A percentile compares a stretch with the other conserved stretches of the same genome.
Conservation (phyloP, 2,888 invertebrate genomes). For the Platycnemis pennipes region DNA sequence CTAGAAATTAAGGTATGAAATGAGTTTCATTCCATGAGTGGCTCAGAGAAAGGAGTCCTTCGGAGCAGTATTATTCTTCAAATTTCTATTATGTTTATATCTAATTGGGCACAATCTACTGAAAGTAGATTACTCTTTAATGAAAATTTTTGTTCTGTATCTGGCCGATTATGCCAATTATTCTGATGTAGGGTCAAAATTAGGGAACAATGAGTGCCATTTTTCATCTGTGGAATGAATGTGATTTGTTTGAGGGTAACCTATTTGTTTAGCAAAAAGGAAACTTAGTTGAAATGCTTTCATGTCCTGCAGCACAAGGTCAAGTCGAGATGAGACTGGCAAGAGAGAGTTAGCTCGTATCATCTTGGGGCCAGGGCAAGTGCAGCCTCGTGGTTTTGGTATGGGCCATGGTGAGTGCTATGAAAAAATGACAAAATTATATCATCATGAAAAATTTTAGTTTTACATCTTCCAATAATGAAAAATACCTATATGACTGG, state of each 20-base stretch:
- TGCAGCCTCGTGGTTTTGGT: slow-evolving; percentile 86
- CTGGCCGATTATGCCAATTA: neutral
- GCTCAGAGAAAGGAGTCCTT: neutral
- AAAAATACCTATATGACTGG: too few species aligned
- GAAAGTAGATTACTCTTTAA: neutral
- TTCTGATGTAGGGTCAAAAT: neutral
- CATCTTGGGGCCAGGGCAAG: slow-evolving; percentile 89
- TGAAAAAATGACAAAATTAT: neutral
- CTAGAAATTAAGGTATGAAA: neutral
- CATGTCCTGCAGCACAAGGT: slow-evolving; percentile 66
- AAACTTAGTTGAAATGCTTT: slow-evolving; percentile 39
- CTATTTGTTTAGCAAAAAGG: neutral
- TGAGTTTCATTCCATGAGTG: neutral
- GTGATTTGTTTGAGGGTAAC: neutral
- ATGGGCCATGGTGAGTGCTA: slow-evolving; percentile 60
- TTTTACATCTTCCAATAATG: neutral
- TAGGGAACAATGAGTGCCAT: neutral
- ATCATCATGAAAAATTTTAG: neutral
- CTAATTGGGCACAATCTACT: neutral
- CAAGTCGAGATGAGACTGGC: slow-evolving; percentile 64
- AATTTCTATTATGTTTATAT: neutral
- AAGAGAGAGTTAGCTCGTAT: slow-evolving; percentile 76
- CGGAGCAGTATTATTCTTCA: neutral
- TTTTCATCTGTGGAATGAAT: neutral
- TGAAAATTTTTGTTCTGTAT: neutral